Conservation (phyloP, 2,113 vertebrate species). For the Hippopotamus amphibius region DNA sequence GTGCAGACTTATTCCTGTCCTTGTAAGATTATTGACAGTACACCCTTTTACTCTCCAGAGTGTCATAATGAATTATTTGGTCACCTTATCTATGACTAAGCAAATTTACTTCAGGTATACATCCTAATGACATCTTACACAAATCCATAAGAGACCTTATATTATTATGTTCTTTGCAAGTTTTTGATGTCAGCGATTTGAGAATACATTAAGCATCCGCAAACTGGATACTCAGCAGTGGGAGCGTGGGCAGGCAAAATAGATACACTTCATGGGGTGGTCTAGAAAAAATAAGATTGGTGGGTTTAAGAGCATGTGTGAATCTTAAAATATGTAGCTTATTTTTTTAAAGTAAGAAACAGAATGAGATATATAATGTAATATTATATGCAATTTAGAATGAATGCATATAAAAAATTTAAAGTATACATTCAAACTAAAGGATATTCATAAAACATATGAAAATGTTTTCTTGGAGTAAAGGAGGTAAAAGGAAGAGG, state of each 20-base stretch:
- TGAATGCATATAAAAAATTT: not conserved
- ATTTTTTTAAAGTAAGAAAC: not conserved
- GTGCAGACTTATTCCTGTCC: no score
- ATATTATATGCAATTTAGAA: not conserved
- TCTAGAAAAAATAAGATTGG: not conserved
- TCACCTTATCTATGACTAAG: no score
- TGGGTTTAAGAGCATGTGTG: not conserved
- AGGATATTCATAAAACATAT: not conserved
- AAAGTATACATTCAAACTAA: not conserved
- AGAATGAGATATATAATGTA: not conserved
- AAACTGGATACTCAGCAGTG: no score
- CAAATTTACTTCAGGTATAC: no score
- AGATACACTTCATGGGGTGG: not conserved
- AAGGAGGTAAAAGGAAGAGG: not conserved
- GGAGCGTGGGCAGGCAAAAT: not conserved
- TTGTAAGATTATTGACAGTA: no score
- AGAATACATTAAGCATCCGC: no score
- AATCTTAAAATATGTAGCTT: not conserved
- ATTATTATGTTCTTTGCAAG: no score
- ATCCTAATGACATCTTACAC: no score
- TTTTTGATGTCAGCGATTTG: no score
- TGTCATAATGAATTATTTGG: no score
- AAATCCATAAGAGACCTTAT: no score
- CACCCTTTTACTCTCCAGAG: no score
- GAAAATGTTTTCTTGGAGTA: not conserved